phyloP scores from a whole-genome alignment of 2,888 invertebrate genomes.

The Imbricaverruca yamaguchii region DNA sequence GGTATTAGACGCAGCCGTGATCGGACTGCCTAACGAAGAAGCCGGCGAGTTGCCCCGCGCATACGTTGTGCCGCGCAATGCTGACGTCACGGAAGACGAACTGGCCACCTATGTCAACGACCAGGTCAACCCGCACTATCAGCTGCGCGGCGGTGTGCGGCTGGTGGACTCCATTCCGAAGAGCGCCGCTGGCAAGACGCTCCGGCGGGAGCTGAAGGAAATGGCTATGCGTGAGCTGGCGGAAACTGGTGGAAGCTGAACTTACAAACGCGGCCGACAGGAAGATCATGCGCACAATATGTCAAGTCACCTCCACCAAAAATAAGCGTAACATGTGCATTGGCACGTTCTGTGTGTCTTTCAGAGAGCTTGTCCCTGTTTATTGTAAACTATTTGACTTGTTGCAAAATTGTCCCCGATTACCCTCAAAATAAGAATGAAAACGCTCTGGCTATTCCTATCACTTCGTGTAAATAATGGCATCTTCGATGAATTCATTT shows the following conservation, averaged over 20 bases:
- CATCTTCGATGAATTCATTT: too few species aligned
- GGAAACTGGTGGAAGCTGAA: background rate
- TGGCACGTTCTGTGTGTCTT: too few species aligned
- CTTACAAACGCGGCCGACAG: too few species aligned
- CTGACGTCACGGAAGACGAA: slow-evolving; percentile 34
- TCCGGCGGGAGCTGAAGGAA: slow-evolving; percentile 54
- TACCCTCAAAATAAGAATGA: too few species aligned
- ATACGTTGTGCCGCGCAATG: slow-evolving; percentile 40
- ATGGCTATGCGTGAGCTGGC: slow-evolving; percentile 28
- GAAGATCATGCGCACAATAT: too few species aligned
- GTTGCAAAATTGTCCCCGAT: too few species aligned
- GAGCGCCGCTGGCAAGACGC: slow-evolving; percentile 66
- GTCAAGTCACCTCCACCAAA: too few species aligned
- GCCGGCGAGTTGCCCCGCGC: slow-evolving; percentile 43
- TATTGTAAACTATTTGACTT: too few species aligned
- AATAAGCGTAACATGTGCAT: too few species aligned
- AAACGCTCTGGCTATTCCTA: too few species aligned
- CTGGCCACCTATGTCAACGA: slow-evolving; percentile 52
- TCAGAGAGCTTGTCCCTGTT: too few species aligned
- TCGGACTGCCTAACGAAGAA: slow-evolving; percentile 42
- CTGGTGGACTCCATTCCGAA: slow-evolving; percentile 64
- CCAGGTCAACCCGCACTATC: slow-evolving; percentile 56
- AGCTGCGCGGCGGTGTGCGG: slow-evolving; percentile 57
- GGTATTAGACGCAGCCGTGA: slow-evolving; percentile 45
- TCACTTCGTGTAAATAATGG: too few species aligned